Conservation (phyloP, 1,140 invertebrate species). For the Euura lappo region DNA sequence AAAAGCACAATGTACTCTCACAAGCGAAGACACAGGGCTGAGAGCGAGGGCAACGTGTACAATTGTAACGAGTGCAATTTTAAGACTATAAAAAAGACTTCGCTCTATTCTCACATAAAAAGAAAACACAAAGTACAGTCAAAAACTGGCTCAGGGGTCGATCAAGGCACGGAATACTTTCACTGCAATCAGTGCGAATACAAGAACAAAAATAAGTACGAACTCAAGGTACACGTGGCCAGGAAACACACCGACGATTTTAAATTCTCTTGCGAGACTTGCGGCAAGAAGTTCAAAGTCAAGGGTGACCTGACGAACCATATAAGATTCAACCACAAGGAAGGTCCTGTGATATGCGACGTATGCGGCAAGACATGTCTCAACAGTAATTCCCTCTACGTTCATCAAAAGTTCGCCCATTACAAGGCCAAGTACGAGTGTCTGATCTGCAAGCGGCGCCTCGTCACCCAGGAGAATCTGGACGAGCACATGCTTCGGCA, state of each 20-base stretch:
- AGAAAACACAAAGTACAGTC: slow-evolving; percentile 40
- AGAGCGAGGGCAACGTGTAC: slow-evolving; percentile 30
- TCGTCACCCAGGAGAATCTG: slow-evolving; percentile 57
- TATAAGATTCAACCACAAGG: slow-evolving; percentile 66
- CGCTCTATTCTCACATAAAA: slow-evolving; percentile 51
- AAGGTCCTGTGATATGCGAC: slow-evolving; percentile 71
- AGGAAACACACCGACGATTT: slow-evolving; percentile 56
- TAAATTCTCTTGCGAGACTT: slow-evolving; percentile 61
- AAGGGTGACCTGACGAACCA: slow-evolving; percentile 69
- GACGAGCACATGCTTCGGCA: slow-evolving; percentile 60
- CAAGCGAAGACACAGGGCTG: slow-evolving; percentile 56
- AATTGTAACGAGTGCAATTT: slow-evolving; percentile 50
- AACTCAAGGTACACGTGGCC: slow-evolving; percentile 54
- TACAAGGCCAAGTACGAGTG: slow-evolving; percentile 58
- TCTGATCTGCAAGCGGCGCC: slow-evolving; percentile 52
- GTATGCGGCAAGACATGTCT: slow-evolving; percentile 67
- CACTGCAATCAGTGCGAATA: slow-evolving; percentile 53
- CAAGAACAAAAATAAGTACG: slow-evolving; percentile 57
- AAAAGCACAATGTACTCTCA: slow-evolving; percentile 63
- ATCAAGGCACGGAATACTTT: slow-evolving; percentile 38
- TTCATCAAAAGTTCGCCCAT: slow-evolving; percentile 58
- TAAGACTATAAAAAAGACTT: slow-evolving; percentile 44
- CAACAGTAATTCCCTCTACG: slow-evolving; percentile 57
- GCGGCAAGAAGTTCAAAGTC: slow-evolving; percentile 64
- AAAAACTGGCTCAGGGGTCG: slow-evolving; percentile 17